Base-by-base conservation (phyloP, 35 echinoderm and acorn worm genomes). In the Anneissia japonica region DNA sequence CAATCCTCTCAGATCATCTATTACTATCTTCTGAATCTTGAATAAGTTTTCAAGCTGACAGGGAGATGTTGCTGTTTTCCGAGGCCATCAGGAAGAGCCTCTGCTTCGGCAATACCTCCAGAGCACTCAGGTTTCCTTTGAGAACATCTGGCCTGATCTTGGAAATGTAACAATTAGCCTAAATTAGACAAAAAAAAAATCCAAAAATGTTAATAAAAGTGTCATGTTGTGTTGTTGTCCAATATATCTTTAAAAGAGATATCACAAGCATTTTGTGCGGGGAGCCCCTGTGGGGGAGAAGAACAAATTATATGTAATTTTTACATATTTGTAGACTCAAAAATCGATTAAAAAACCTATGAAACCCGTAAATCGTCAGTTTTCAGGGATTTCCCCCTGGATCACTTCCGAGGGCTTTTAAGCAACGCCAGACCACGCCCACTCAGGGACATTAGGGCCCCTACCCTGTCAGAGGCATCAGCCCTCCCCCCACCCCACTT, bases 41-140 rank as follows among this genome's bases (percentile, higher is more conserved):
- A n/a, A n/a, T n/a, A n/a, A n/a, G n/a, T n/a, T n/a, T 32, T 77
- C 30, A 98, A 56, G 91, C 95, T 39, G 93, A 32, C 26, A 98
- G 85, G 13, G 82, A 89, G 30, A 98, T 91, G 26, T 64, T 79
- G 9, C 95, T 92, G 83, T 89, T 98, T 28, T 98, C 95, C 28
- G 95, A 91, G 21, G 81, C 95, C 28, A 98, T 35, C 17, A 98
- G 79, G 12, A 94, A 86, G 0, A 94, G 84, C 45, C 89, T 93
- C 38, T 86, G 93, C 31, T 94, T 83, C 36, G 95, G 95, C 34
- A 98, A 73, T 0, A 98, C 92, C 77, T 93, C 92, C 36, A 98
- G 72, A 0, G 92, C 83, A 32, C 85, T 91, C 13, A 98, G 83
- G 13, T 87, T 89, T 16, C 95, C 95, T 77, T 91, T 98, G 23